phyloP scores from a whole-genome alignment of 2,888 invertebrate genomes.

The Cecidostiba fungosa region DNA sequence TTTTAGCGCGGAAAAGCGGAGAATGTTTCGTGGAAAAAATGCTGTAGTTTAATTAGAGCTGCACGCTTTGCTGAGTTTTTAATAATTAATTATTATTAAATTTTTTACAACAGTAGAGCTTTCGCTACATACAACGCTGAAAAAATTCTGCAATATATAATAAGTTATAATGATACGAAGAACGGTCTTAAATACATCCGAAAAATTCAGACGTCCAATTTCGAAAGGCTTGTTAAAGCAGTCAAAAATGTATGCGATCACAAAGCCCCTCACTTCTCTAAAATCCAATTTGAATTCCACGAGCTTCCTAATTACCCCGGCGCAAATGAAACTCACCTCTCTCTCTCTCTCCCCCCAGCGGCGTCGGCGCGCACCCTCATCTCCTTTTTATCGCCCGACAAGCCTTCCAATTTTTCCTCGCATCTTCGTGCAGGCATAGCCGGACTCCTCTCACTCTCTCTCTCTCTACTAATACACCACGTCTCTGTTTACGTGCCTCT shows the following conservation, averaged over 20 bases:
- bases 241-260: not conserved
- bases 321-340: conserved; percentile 11
- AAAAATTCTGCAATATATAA: too few species aligned
- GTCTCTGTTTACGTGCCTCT: conserved; percentile 68
- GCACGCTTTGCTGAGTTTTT: too few species aligned
- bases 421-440: conserved; percentile 12
- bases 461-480: conserved; percentile 45
- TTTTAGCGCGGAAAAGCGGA: not conserved
- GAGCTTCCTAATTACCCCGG: conserved; percentile 43
- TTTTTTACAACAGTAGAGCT: too few species aligned
- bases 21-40: not conserved
- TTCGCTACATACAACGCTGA: too few species aligned
- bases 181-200: too few species aligned
- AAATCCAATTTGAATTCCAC: conserved; percentile 12
- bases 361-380: not conserved
- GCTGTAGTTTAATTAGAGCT: too few species aligned
- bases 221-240: not conserved
- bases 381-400: not conserved
- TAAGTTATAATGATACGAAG: too few species aligned
- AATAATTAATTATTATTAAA: too few species aligned
- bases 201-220: not conserved
- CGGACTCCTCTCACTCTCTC: not conserved
- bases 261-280: conserved; percentile 8
- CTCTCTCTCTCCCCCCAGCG: not conserved
- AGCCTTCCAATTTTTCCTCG: conserved; percentile 3